Evolutionary conservation across 2,797 vertebrate species (phyloP).

Genomic region (Pseudocheirus occidentalis): DNA sequence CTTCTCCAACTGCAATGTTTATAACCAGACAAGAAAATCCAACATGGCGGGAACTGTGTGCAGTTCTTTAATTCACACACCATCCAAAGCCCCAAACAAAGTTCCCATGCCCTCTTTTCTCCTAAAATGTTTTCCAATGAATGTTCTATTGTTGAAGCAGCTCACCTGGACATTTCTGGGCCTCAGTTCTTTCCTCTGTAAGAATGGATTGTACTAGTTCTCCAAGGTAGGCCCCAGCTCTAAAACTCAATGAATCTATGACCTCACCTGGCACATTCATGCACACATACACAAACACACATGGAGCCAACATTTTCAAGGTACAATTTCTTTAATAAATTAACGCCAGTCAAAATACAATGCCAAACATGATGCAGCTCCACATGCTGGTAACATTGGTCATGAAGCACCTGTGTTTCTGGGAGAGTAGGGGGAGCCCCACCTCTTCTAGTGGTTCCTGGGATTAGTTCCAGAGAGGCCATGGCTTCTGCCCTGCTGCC

Average conservation of each 20-base stretch:
- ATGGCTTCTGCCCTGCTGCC: conserved; percentile 87
- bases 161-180: not conserved
- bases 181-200: not conserved
- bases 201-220: not conserved
- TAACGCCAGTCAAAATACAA: conserved; percentile 99
- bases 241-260: not conserved
- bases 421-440: conserved; percentile 86
- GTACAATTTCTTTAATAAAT: conserved; percentile 98
- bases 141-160: not conserved
- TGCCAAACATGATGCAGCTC: conserved; percentile 98
- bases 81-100: conserved; percentile 5
- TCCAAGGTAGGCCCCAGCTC: not conserved
- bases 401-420: conserved; percentile 97
- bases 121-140: not conserved
- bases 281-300: not conserved
- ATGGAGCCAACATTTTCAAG: conserved; percentile 77
- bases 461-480: conserved; percentile 90
- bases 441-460: conserved; percentile 94
- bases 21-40: not conserved
- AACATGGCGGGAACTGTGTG: not conserved
- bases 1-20: not conserved
- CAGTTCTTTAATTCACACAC: not conserved
- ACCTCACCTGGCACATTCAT: too few relatives aligned
- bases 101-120: not conserved
- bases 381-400: conserved; percentile 95